Percentiles rank a stretch among this genome's conserved stretches.
phyloP scores from a whole-genome alignment of 2,113 vertebrate species.

The Nestor notabilis region DNA sequence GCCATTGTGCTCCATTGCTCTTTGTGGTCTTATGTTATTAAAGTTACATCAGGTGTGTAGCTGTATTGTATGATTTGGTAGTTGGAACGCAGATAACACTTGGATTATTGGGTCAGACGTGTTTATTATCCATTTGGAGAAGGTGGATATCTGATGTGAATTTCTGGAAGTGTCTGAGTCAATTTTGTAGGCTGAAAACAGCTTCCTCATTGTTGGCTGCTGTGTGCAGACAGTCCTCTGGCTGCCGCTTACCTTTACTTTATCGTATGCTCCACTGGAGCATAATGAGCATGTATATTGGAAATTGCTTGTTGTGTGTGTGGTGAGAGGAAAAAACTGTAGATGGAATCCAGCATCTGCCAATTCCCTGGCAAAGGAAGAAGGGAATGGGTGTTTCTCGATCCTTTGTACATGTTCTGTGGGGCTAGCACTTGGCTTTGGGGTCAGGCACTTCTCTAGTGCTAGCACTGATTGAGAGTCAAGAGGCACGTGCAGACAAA shows the following conservation, averaged over 20 bases:
- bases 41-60: conserved; percentile 64
- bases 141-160: conserved; percentile 64
- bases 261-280: conserved; percentile 35
- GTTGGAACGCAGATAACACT: conserved; percentile 62
- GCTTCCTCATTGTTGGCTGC: conserved; percentile 3
- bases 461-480: neutral
- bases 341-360: neutral
- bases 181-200: conserved; percentile 50
- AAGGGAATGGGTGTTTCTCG: neutral
- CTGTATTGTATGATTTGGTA: conserved; percentile 51
- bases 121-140: conserved; percentile 67
- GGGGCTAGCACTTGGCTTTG: neutral
- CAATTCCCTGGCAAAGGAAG: neutral
- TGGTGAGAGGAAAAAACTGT: neutral
- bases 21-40: conserved; percentile 70
- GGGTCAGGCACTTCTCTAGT: neutral
- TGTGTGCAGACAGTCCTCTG: conserved; percentile 22
- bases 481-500: neutral
- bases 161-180: conserved; percentile 64
- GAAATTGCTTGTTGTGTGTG: neutral
- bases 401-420: neutral
- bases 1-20: conserved; percentile 52
- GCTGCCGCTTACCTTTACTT: conserved; percentile 17
- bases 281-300: conserved; percentile 42
- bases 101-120: conserved; percentile 58